Evolutionary conservation across 2,113 vertebrate species (phyloP).

Genomic region (Cercocebus atys): DNA sequence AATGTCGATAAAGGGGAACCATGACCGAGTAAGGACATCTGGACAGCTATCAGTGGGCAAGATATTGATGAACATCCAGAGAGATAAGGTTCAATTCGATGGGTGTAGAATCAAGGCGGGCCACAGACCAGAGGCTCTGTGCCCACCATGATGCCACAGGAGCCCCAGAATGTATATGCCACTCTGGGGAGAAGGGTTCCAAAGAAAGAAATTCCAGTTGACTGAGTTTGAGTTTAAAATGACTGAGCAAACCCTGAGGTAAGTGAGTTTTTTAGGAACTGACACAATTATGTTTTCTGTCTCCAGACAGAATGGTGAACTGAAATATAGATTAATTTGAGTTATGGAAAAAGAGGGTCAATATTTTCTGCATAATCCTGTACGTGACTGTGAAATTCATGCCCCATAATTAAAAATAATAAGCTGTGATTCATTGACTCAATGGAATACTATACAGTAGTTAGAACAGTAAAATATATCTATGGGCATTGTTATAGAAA

Average conservation of each 20-base stretch:
- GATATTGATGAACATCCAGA: background rate
- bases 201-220: background rate
- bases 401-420: background rate
- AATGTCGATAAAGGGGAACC: background rate
- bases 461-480: background rate
- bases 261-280: background rate
- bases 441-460: background rate
- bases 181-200: background rate
- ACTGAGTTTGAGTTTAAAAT: background rate
- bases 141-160: too few relatives aligned
- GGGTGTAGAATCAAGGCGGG: too few relatives aligned
- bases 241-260: background rate
- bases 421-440: background rate
- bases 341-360: background rate
- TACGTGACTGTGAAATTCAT: background rate
- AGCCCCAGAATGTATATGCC: background rate
- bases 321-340: background rate
- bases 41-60: background rate
- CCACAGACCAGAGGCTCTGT: fast-evolving
- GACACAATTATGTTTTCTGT: background rate
- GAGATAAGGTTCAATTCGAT: background rate
- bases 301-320: background rate
- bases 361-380: background rate
- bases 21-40: background rate
- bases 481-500: background rate